Conservation (phyloP, 1,140 invertebrate genomes). For the Drosophila eugracilis region DNA sequence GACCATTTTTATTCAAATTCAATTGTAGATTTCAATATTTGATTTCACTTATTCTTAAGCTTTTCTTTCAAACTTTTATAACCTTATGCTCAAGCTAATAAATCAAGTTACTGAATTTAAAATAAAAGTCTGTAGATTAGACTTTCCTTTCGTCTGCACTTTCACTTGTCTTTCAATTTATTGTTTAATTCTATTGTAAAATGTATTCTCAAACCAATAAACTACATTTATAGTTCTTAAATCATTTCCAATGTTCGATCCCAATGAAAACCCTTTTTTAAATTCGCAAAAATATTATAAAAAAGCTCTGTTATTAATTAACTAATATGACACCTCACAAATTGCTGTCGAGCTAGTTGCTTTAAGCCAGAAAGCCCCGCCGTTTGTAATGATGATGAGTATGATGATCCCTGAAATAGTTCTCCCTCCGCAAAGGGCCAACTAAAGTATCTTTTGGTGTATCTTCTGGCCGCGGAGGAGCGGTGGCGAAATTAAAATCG, state of each 20-base stretch:
- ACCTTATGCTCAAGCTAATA: neutral
- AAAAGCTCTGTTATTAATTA: conserved; percentile 2
- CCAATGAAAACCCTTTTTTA: neutral
- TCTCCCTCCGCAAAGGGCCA: conserved; percentile 11
- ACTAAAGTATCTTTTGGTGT: conserved; percentile 46
- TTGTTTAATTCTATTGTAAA: conserved; percentile 17
- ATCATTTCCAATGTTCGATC: neutral
- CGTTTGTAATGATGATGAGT: conserved; percentile 24
- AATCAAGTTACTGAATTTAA: conserved; percentile 35
- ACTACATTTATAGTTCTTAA: conserved; percentile 1
- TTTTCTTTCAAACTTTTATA: neutral
- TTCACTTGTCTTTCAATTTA: conserved; percentile 9
- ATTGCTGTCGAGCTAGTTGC: neutral
- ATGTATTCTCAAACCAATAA: conserved; percentile 4
- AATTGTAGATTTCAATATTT: neutral
- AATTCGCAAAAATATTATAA: neutral
- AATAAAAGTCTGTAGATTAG: conserved; percentile 13
- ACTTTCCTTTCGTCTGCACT: neutral
- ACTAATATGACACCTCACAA: neutral
- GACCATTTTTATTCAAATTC: no score
- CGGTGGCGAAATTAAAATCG: conserved; percentile 58
- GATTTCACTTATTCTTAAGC: neutral
- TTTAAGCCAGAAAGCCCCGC: neutral
- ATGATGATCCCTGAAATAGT: conserved; percentile 14
- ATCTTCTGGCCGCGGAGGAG: conserved; percentile 8